phyloP scores from a whole-genome alignment of 1,140 invertebrate genomes.

The Maniola jurtina region DNA sequence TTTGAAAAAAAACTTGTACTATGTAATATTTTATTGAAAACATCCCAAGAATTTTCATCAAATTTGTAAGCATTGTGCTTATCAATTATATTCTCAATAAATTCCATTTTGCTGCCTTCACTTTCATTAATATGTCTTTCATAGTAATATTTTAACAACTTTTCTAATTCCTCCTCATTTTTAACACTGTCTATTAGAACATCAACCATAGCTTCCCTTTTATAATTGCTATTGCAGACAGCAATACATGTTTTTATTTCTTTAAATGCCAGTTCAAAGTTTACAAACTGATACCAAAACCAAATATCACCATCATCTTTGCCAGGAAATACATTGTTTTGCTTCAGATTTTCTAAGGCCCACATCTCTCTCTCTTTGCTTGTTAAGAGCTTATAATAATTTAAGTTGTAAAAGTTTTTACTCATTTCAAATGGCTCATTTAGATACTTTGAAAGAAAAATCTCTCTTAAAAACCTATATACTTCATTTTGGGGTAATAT shows the following conservation, averaged over 20 bases:
- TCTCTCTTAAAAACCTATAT: constrained; percentile 47
- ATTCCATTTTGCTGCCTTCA: constrained; percentile 42
- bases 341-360: constrained; percentile 49
- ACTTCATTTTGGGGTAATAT: constrained; percentile 41
- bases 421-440: constrained; percentile 50
- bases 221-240: constrained; percentile 31
- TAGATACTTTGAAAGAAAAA: constrained; percentile 46
- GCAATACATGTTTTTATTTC: constrained; percentile 48
- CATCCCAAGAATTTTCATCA: constrained; percentile 45
- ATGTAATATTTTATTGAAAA: constrained; percentile 50
- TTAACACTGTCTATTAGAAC: constrained; percentile 46
- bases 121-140: constrained; percentile 53
- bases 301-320: constrained; percentile 43
- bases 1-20: constrained; percentile 46
- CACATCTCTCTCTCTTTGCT: constrained; percentile 46
- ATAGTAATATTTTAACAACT: constrained; percentile 50
- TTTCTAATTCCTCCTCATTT: constrained; percentile 43
- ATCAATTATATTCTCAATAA: constrained; percentile 40
- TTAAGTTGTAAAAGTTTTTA: constrained; percentile 39
- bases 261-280: constrained; percentile 45
- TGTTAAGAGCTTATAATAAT: constrained; percentile 48
- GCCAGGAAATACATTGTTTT: constrained; percentile 41
- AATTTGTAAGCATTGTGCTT: constrained; percentile 50
- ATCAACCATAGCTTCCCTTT: constrained; percentile 38
- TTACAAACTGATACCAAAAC: constrained; percentile 58